Percentiles rank a stretch among this genome's conserved stretches.
Evolutionary conservation across 2,113 vertebrate genomes (phyloP).

Genomic region (Lethenteron camtschaticum): DNA sequence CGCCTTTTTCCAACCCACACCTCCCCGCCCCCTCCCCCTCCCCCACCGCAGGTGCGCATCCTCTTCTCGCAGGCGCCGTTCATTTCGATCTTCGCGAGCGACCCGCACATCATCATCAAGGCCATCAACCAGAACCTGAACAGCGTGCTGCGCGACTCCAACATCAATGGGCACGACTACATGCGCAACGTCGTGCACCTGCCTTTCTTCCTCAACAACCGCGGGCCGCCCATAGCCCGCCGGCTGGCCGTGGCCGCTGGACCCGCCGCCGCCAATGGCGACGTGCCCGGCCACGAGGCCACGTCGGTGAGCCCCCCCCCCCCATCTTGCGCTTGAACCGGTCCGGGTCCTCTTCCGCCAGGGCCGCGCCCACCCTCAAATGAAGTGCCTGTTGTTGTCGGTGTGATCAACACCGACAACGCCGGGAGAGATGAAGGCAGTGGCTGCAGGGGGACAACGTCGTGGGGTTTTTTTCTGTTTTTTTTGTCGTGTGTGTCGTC

Average conservation of each 20-base stretch:
- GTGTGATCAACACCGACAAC: no score
- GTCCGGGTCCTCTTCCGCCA: no score
- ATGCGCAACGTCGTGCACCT: conserved; percentile 95
- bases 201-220: conserved; percentile 89
- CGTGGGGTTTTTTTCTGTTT: conserved; percentile 4
- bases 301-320: conserved; percentile 10
- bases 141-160: conserved; percentile 83
- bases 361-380: no score
- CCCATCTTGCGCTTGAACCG: no score
- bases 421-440: no score
- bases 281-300: conserved; percentile 33
- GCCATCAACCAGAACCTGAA: conserved; percentile 98
- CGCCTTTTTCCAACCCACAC: not conserved
- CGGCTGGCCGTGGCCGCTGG: conserved; percentile 36
- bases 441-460: not conserved
- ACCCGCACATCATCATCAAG: conserved; percentile 96
- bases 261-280: conserved; percentile 31
- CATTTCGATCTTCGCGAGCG: conserved; percentile 91
- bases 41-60: conserved; percentile 48
- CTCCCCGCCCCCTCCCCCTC: not conserved
- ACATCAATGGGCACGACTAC: conserved; percentile 96
- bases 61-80: conserved; percentile 93
- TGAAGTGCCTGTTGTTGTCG: no score
- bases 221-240: conserved; percentile 54
- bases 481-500: not conserved